Conservation (phyloP, 2,888 invertebrate species). For the Phoronis australis region DNA sequence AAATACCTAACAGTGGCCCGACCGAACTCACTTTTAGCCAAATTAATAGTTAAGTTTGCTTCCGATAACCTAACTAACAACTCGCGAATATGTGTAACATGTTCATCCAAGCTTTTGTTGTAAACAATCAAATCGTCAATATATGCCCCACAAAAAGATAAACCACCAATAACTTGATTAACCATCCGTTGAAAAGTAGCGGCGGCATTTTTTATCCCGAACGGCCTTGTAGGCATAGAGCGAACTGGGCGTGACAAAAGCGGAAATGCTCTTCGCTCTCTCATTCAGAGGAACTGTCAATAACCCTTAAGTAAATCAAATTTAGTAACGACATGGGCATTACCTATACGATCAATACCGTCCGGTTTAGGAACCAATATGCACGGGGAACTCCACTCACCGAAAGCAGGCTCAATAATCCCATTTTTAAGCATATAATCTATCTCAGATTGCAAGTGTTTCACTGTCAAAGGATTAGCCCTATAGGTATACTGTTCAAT, state of each 20-base stretch:
- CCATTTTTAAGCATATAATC: slow-evolving; percentile 1
- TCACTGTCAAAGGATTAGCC: neutral
- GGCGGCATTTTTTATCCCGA: slow-evolving; percentile 9
- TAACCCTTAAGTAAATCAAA: slow-evolving; percentile 21
- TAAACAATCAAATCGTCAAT: slow-evolving; percentile 6
- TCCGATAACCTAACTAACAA: no score
- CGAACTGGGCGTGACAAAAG: slow-evolving; percentile 7
- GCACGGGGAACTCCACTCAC: neutral
- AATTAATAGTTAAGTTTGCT: no score
- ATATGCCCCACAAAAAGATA: slow-evolving; percentile 2
- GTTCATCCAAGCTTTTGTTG: no score
- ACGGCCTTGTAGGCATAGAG: slow-evolving; percentile 5
- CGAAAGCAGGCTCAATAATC: neutral
- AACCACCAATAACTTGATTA: neutral
- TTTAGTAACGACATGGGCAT: slow-evolving; percentile 19
- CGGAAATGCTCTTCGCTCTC: neutral
- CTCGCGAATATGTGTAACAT: no score
- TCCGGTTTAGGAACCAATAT: neutral
- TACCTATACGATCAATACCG: slow-evolving; percentile 19
- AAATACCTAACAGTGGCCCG: no score
- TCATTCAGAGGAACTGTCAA: slow-evolving; percentile 2
- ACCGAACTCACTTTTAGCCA: no score
- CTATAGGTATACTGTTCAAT: neutral
- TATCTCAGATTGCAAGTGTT: neutral
- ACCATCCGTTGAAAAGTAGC: slow-evolving; percentile 10